These are phyloP conservation scores for Circaetus gallicus DNA, from an alignment of 2,113 vertebrate genomes.

Conservation along the genomic window DNA sequence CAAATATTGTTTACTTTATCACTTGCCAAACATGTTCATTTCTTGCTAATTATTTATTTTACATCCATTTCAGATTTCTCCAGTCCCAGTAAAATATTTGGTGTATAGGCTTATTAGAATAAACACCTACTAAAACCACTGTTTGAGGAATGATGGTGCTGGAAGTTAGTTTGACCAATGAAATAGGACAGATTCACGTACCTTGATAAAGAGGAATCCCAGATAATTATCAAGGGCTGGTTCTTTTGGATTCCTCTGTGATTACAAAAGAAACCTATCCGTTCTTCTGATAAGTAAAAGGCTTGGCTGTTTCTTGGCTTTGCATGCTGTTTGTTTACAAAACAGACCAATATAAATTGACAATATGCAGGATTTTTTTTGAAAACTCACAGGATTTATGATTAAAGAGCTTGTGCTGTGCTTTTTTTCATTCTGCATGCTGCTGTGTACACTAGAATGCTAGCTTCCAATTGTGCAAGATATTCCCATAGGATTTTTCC, in stretches of 20 bases:
- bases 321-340: conserved; percentile 1
- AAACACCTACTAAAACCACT: not conserved
- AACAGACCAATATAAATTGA: not conserved
- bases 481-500: not conserved
- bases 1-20: not conserved
- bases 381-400: not conserved
- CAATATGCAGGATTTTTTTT: not conserved
- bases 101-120: not conserved
- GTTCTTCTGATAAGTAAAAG: conserved; percentile 26
- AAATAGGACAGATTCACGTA: conserved; percentile 50
- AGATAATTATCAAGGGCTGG: conserved; percentile 61
- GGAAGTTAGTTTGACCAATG: conserved; percentile 46
- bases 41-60: not conserved
- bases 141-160: not conserved
- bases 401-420: not conserved
- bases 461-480: not conserved
- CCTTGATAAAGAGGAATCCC: conserved; percentile 62
- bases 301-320: not conserved
- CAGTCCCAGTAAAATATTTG: not conserved
- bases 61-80: not conserved
- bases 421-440: not conserved
- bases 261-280: conserved; percentile 43
- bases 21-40: not conserved
- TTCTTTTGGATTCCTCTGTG: conserved; percentile 42
- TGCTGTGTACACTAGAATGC: not conserved